Conservation (phyloP, 2,888 invertebrate genomes). For the Augochlorella aurata region DNA sequence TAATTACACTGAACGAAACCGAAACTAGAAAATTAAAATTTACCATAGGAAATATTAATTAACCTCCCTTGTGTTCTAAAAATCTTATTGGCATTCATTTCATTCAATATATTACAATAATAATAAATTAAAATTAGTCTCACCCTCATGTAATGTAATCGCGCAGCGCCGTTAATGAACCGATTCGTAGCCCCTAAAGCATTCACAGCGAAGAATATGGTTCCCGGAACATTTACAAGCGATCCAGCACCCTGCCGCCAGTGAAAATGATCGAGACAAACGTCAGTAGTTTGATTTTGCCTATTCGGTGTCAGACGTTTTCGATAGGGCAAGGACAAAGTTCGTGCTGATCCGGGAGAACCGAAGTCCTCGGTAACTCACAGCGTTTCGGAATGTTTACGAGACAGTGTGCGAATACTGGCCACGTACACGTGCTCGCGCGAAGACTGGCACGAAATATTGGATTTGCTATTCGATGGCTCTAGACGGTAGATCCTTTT, state of each 20-base stretch:
- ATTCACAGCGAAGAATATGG: neutral
- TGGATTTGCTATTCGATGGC: conserved; percentile 61
- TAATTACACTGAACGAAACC: too few relatives aligned
- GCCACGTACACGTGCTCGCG: conserved; percentile 42
- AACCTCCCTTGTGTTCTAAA: too few relatives aligned
- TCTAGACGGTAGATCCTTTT: conserved; percentile 47
- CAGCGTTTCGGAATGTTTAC: conserved; percentile 19
- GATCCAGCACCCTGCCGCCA: neutral
- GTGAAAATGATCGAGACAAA: conserved; percentile 2
- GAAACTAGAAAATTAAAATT: too few relatives aligned
- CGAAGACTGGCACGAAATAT: conserved; percentile 58
- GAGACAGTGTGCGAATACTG: conserved; percentile 38
- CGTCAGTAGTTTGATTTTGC: conserved; percentile 35
- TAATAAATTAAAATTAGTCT: too few relatives aligned
- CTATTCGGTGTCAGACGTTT: conserved; percentile 1
- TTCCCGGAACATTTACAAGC: neutral
- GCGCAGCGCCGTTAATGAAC: too few relatives aligned
- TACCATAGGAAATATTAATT: too few relatives aligned
- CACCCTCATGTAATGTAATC: too few relatives aligned
- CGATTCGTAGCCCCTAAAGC: neutral
- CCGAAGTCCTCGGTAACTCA: conserved; percentile 69
- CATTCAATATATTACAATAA: too few relatives aligned
- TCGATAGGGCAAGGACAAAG: conserved; percentile 32
- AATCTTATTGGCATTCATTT: too few relatives aligned
- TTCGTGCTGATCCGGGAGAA: conserved; percentile 74